These are phyloP conservation scores for Microtus oregoni DNA, from an alignment of 2,113 vertebrate species.

Conservation along the genomic window DNA sequence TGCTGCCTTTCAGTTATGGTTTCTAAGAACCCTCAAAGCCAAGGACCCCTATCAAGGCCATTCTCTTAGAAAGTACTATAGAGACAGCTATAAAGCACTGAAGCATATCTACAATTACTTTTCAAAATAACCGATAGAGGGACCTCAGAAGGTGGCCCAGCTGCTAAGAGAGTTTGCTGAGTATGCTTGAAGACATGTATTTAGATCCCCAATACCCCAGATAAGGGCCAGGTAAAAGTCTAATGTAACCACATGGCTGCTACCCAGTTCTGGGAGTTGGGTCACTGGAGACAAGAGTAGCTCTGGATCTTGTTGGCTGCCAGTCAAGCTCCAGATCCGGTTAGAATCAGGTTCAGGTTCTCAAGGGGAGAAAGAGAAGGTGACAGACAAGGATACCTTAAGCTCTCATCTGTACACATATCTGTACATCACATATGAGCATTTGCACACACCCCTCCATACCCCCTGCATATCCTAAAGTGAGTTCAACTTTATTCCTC, in stretches of 20 bases:
- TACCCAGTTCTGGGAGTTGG: not conserved
- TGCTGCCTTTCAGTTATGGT: not conserved
- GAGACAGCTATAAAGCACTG: slow-evolving; percentile 22
- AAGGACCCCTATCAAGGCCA: not conserved
- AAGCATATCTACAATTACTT: not conserved
- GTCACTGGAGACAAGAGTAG: not conserved
- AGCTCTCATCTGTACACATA: too few relatives aligned
- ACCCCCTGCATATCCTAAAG: not conserved
- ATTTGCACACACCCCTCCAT: not conserved
- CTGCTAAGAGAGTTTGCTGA: not conserved
- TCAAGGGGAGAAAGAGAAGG: not conserved
- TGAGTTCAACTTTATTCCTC: not conserved
- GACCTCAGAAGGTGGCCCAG: not conserved
- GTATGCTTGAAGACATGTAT: not conserved
- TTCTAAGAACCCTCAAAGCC: slow-evolving; percentile 2
- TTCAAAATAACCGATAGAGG: not conserved
- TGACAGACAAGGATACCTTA: not conserved
- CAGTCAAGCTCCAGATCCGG: not conserved
- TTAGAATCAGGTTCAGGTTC: not conserved
- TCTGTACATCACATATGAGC: not conserved
- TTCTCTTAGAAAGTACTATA: not conserved
- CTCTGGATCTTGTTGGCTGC: not conserved
- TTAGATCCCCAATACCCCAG: not conserved
- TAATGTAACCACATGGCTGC: not conserved
- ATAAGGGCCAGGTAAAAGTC: not conserved